Percentiles rank a stretch among this genome's conserved stretches.
Evolutionary conservation across 2,888 invertebrate species (phyloP).

Genomic region (Troides helena): DNA sequence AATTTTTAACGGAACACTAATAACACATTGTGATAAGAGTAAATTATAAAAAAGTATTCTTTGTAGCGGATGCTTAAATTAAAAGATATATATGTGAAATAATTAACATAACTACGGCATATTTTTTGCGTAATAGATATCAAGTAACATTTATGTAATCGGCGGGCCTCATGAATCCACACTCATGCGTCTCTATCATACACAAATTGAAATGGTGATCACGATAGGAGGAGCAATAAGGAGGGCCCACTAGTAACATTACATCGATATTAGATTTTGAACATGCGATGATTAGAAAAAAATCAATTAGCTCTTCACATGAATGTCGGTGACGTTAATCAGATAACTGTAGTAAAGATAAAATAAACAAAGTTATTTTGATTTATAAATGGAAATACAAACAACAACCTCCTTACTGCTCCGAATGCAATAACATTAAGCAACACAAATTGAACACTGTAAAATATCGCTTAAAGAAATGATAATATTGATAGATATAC

Average conservation of each 20-base stretch:
- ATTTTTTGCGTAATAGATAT: background rate
- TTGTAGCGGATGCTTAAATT: slow-evolving; percentile 5
- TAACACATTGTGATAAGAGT: slow-evolving; percentile 3
- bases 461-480: slow-evolving; percentile 47
- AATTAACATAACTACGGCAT: slow-evolving; percentile 1
- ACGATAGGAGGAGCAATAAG: slow-evolving; percentile 68
- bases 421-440: slow-evolving; percentile 64
- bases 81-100: background rate
- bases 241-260: slow-evolving; percentile 43
- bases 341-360: slow-evolving; percentile 5
- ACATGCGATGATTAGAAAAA: slow-evolving; percentile 8
- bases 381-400: slow-evolving; percentile 27
- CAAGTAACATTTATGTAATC: slow-evolving; percentile 43
- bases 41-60: background rate
- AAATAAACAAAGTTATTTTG: slow-evolving; percentile 5
- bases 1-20: slow-evolving; percentile 20
- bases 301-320: slow-evolving; percentile 30
- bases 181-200: slow-evolving; percentile 59
- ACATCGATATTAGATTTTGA: slow-evolving; percentile 26
- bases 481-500: slow-evolving; percentile 46
- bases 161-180: slow-evolving; percentile 61
- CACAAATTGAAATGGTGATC: slow-evolving; percentile 59
- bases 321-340: slow-evolving; percentile 35
- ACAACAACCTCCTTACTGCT: slow-evolving; percentile 67
- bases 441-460: slow-evolving; percentile 59